phyloP scores from a whole-genome alignment of 2,888 invertebrate species.

The Philaethria dido region DNA sequence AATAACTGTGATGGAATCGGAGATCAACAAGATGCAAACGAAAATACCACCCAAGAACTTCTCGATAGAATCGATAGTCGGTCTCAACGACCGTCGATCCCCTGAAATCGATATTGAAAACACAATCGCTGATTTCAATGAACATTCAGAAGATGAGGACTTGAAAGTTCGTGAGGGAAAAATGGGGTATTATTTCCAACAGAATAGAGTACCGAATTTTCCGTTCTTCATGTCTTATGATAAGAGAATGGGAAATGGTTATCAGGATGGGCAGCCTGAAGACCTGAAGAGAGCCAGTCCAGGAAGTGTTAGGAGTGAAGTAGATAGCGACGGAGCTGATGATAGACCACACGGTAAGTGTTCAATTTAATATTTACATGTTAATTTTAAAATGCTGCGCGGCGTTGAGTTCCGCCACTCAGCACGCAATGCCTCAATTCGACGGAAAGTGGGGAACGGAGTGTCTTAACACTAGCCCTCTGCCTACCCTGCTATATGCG shows the following conservation, averaged over 20 bases:
- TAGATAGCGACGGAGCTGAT: slow-evolving; percentile 76
- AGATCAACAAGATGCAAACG: slow-evolving; percentile 72
- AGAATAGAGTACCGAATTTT: slow-evolving; percentile 74
- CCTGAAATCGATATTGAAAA: slow-evolving; percentile 79
- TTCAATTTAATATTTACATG: background rate
- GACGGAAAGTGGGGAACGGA: no score
- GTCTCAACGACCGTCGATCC: slow-evolving; percentile 67
- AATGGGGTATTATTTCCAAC: slow-evolving; percentile 76
- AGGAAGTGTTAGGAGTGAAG: slow-evolving; percentile 74
- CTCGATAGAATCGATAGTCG: slow-evolving; percentile 86
- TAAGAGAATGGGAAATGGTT: slow-evolving; percentile 63
- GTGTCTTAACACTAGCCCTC: no score
- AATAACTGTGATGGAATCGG: slow-evolving; percentile 67
- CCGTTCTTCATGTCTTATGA: slow-evolving; percentile 80
- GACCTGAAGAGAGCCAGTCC: slow-evolving; percentile 75
- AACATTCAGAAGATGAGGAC: slow-evolving; percentile 72
- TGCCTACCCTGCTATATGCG: no score
- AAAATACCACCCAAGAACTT: slow-evolving; percentile 84
- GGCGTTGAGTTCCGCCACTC: no score
- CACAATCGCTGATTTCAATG: slow-evolving; percentile 66
- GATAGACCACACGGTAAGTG: slow-evolving; percentile 74
- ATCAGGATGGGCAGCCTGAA: slow-evolving; percentile 58
- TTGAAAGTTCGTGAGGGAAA: slow-evolving; percentile 69
- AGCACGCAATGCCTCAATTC: no score
- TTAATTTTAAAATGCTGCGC: no score